Percentiles rank a stretch among this genome's conserved stretches.
phyloP scores from a whole-genome alignment of 1,140 invertebrate genomes.

The Pseudomyrmex dendroicus region DNA sequence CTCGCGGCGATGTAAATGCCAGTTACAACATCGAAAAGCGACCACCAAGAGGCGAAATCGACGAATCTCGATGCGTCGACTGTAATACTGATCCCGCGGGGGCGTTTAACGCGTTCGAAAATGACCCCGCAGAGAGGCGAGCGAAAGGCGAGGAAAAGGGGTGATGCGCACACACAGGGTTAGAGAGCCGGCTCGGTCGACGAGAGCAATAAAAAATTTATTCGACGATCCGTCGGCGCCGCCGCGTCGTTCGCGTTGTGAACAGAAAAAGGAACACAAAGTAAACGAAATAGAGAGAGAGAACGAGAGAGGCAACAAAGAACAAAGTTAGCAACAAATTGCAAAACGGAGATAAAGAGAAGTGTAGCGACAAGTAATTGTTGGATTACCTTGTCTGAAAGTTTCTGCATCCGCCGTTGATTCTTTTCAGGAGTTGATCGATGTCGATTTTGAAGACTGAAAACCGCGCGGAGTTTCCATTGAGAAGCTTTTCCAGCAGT shows the following conservation, averaged over 20 bases:
- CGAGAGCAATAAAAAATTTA: slow-evolving; percentile 68
- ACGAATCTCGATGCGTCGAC: slow-evolving; percentile 53
- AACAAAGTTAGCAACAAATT: slow-evolving; percentile 28
- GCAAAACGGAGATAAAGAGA: neutral
- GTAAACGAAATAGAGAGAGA: neutral
- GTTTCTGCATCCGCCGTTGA: too few species aligned
- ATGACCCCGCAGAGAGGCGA: slow-evolving; percentile 34
- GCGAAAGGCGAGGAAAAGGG: neutral
- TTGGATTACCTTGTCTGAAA: too few species aligned
- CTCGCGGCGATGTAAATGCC: slow-evolving; percentile 44
- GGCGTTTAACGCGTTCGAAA: slow-evolving; percentile 57
- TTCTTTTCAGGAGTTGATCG: too few species aligned
- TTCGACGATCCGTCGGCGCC: slow-evolving; percentile 56
- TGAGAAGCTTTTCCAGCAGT: too few species aligned
- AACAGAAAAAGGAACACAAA: slow-evolving; percentile 26
- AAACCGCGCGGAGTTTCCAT: too few species aligned
- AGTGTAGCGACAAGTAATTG: too few species aligned
- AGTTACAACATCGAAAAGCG: slow-evolving; percentile 37
- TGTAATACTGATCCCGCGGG: slow-evolving; percentile 45
- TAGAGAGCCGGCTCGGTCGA: slow-evolving; percentile 55
- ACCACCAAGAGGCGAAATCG: slow-evolving; percentile 34
- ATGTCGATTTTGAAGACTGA: too few species aligned
- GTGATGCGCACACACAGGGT: slow-evolving; percentile 13
- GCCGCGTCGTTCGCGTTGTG: slow-evolving; percentile 53
- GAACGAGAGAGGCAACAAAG: neutral